Evolutionary conservation across 2,888 invertebrate species (phyloP).

Genomic region (Micropterix aruncella): DNA sequence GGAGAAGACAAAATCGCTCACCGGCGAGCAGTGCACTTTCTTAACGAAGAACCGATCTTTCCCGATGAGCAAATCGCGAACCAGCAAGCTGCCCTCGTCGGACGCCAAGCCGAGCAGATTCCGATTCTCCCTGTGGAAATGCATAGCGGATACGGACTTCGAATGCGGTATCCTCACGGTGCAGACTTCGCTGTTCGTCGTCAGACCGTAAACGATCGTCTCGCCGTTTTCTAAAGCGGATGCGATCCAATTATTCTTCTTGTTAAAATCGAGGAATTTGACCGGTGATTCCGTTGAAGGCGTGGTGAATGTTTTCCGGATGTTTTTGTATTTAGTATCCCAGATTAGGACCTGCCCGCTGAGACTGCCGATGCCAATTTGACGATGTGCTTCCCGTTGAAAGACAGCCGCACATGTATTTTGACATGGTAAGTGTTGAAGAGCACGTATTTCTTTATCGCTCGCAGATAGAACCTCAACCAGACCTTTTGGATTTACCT

Average conservation of each 20-base stretch:
- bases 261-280: slow-evolving; percentile 30
- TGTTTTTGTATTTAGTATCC: slow-evolving; percentile 33
- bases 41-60: slow-evolving; percentile 33
- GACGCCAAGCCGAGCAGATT: slow-evolving; percentile 32
- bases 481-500: slow-evolving; percentile 32
- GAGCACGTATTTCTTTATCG: slow-evolving; percentile 28
- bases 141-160: slow-evolving; percentile 31
- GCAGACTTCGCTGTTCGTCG: slow-evolving; percentile 30
- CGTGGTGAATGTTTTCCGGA: slow-evolving; percentile 31
- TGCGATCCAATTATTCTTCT: slow-evolving; percentile 33
- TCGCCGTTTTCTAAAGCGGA: slow-evolving; percentile 34
- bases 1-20: slow-evolving; percentile 41
- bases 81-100: slow-evolving; percentile 33
- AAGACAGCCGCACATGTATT: slow-evolving; percentile 35
- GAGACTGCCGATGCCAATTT: slow-evolving; percentile 31
- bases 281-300: slow-evolving; percentile 26
- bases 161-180: slow-evolving; percentile 29
- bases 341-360: slow-evolving; percentile 34
- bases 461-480: slow-evolving; percentile 30
- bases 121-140: slow-evolving; percentile 33
- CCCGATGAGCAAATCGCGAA: slow-evolving; percentile 30
- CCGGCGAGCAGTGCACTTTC: slow-evolving; percentile 39
- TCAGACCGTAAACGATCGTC: slow-evolving; percentile 34
- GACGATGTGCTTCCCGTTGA: slow-evolving; percentile 31
- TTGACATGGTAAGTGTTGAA: slow-evolving; percentile 32